Conservation (phyloP, 1,140 invertebrate species). For the Cotesia vestalis region DNA sequence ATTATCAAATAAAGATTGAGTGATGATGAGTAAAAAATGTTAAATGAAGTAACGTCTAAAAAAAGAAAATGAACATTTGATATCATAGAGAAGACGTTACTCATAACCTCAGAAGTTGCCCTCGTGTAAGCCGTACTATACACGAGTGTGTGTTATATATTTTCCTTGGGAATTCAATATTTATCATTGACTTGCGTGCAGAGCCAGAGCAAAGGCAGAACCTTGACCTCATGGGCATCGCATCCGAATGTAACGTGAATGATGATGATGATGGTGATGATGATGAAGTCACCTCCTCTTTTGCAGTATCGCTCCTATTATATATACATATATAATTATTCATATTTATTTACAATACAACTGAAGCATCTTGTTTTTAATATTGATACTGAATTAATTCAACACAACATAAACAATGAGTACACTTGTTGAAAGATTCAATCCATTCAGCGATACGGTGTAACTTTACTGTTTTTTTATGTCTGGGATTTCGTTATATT, state of each 20-base stretch:
- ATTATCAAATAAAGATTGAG: too few species aligned
- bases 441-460: too few species aligned
- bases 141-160: background rate
- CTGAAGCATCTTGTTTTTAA: background rate
- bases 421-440: too few species aligned
- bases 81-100: too few species aligned
- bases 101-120: too few species aligned
- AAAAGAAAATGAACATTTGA: too few species aligned
- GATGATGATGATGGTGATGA: constrained; percentile 17
- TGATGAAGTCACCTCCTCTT: constrained; percentile 35
- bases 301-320: constrained; percentile 1
- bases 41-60: too few species aligned
- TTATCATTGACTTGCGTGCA: constrained; percentile 22
- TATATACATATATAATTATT: constrained; percentile 2
- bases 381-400: background rate
- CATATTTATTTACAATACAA: background rate
- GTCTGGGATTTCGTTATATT: too few species aligned
- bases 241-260: constrained; percentile 28
- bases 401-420: too few species aligned
- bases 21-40: too few species aligned
- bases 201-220: constrained; percentile 7
- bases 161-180: constrained; percentile 20
- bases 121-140: too few species aligned
- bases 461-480: too few species aligned
- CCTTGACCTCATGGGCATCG: constrained; percentile 29